A percentile compares a stretch with the other conserved stretches of the same genome.
These are phyloP conservation scores for Dendrolimus pini DNA, from an alignment of 2,888 invertebrate genomes.

Conservation along the genomic window DNA sequence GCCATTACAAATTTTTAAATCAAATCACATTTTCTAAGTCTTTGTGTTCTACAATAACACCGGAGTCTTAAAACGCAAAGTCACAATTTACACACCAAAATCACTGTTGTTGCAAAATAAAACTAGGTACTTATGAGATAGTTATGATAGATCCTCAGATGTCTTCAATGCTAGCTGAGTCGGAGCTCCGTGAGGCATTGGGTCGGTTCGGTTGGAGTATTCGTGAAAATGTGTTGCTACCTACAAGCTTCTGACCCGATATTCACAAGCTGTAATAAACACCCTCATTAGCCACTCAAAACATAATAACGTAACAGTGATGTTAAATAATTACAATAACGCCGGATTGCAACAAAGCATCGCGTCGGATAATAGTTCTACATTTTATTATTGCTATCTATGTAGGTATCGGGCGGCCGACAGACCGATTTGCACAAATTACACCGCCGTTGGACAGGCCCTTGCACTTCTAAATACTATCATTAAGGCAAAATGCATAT, in stretches of 20 bases:
- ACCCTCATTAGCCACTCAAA: conserved; percentile 33
- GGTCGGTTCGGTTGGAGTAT: conserved; percentile 42
- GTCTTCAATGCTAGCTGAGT: conserved; percentile 94
- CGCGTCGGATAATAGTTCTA: conserved; percentile 35
- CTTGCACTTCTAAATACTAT: conserved; percentile 21
- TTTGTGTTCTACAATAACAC: conserved; percentile 51
- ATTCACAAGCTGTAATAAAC: conserved; percentile 55
- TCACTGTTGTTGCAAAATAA: conserved; percentile 58
- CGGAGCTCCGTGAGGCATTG: conserved; percentile 76
- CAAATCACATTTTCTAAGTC: conserved; percentile 65
- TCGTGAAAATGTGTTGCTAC: conserved; percentile 46
- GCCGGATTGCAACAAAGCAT: conserved; percentile 34
- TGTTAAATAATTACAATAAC: conserved; percentile 20
- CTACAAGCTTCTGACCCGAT: conserved; percentile 42
- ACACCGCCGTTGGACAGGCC: conserved; percentile 38
- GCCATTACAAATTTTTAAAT: conserved; percentile 48
- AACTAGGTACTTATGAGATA: conserved; percentile 65
- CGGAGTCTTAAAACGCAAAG: conserved; percentile 43
- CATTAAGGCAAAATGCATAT: conserved; percentile 27
- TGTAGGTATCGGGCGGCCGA: conserved; percentile 51
- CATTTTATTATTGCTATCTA: conserved; percentile 55
- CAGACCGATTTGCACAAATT: conserved; percentile 51
- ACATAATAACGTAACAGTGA: conserved; percentile 14
- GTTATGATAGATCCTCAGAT: conserved; percentile 84
- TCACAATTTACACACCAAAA: conserved; percentile 56